A percentile compares a stretch with the other conserved stretches of the same genome.
Evolutionary conservation across 1,140 invertebrate species (phyloP).

Genomic region (Plectrocnemia conspersa): DNA sequence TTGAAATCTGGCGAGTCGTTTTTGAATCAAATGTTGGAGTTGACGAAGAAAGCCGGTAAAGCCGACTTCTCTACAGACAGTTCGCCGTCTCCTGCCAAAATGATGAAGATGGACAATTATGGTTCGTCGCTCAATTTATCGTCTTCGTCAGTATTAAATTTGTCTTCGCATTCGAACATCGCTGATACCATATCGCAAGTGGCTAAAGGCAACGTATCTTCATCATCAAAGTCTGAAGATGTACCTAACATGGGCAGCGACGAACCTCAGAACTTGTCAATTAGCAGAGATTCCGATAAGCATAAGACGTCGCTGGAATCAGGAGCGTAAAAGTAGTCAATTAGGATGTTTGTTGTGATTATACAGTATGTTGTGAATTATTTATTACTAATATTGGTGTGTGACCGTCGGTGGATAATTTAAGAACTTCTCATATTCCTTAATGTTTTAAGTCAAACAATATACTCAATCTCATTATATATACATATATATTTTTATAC

Average conservation of each 20-base stretch:
- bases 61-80: slow-evolving; percentile 47
- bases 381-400: too few relatives aligned
- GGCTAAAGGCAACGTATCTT: slow-evolving; percentile 45
- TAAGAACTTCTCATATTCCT: too few relatives aligned
- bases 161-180: slow-evolving; percentile 43
- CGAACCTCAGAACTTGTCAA: slow-evolving; percentile 28
- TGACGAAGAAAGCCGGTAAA: slow-evolving; percentile 50
- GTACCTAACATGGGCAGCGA: slow-evolving; percentile 1
- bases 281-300: slow-evolving; percentile 19
- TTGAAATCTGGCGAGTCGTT: slow-evolving; percentile 44
- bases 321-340: too few relatives aligned
- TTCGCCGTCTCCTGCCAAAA: slow-evolving; percentile 42
- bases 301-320: slow-evolving; percentile 17
- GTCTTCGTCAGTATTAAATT: slow-evolving; percentile 38
- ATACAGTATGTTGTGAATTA: too few relatives aligned
- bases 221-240: slow-evolving; percentile 36
- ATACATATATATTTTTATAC: too few relatives aligned
- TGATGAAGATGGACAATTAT: slow-evolving; percentile 43
- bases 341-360: too few relatives aligned
- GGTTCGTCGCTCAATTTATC: slow-evolving; percentile 39
- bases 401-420: too few relatives aligned
- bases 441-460: too few relatives aligned
- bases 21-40: slow-evolving; percentile 50
- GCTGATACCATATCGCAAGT: slow-evolving; percentile 46
- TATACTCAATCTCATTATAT: too few relatives aligned